Evolutionary conservation across 2,113 vertebrate species (phyloP).

Genomic region (Gymnogyps californianus): DNA sequence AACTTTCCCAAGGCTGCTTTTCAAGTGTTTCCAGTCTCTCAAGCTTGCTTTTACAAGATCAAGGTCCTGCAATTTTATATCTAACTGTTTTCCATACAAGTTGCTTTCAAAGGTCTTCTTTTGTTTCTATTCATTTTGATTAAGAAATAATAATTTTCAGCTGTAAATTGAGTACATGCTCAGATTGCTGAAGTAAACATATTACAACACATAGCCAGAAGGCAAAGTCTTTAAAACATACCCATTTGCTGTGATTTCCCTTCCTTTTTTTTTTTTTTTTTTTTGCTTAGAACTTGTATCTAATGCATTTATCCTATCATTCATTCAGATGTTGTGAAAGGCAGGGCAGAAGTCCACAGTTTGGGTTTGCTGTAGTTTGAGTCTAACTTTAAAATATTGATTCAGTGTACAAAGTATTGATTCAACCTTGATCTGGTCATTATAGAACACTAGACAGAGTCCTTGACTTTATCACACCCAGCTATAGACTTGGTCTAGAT

Average conservation of each 20-base stretch:
- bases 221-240: not conserved
- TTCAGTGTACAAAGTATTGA: not conserved
- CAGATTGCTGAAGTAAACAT: not conserved
- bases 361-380: not conserved
- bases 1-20: not conserved
- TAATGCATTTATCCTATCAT: not conserved
- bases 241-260: not conserved
- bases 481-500: not conserved
- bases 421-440: not conserved
- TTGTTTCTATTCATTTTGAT: not conserved
- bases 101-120: not conserved
- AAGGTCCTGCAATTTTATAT: not conserved
- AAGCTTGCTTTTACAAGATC: not conserved
- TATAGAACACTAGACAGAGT: not conserved
- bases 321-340: not conserved
- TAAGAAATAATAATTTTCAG: not conserved
- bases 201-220: not conserved
- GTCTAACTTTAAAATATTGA: not conserved
- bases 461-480: not conserved
- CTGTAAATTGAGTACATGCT: not conserved
- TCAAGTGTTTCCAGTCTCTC: not conserved
- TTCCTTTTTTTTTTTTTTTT: not conserved
- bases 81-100: not conserved
- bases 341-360: not conserved
- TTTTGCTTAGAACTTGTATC: not conserved